These are phyloP conservation scores for Sebastes taczanowskii DNA, from an alignment of 2,797 vertebrate genomes.

Conservation along the genomic window DNA sequence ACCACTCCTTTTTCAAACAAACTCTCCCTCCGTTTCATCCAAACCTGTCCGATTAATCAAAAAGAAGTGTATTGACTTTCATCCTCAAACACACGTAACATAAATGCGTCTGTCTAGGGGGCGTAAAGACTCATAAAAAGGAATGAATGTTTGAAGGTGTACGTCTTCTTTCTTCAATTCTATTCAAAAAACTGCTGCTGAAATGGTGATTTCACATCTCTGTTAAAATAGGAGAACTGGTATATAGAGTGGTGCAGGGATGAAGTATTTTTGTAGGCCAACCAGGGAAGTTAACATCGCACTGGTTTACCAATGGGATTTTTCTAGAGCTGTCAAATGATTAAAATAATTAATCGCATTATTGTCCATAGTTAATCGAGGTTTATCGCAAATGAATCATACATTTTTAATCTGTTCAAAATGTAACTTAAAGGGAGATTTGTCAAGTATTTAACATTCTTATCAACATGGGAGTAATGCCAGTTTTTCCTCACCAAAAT, in stretches of 20 bases:
- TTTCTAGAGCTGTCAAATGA: no score
- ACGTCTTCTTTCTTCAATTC: background rate
- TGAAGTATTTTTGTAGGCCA: no score
- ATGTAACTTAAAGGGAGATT: no score
- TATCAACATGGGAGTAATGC: no score
- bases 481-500: no score
- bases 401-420: no score
- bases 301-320: no score
- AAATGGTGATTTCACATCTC: background rate
- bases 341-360: no score
- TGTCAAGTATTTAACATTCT: no score
- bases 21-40: background rate
- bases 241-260: background rate
- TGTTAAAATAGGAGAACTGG: background rate
- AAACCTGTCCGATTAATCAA: slow-evolving; percentile 32
- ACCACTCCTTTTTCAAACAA: background rate
- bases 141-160: slow-evolving; percentile 29
- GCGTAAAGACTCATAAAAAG: slow-evolving; percentile 7
- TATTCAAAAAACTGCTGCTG: background rate
- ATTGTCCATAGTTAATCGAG: no score
- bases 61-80: slow-evolving; percentile 18
- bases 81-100: slow-evolving; percentile 17
- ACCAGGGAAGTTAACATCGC: no score
- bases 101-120: slow-evolving; percentile 11
- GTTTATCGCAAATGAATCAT: no score